Evolutionary conservation across 2,888 invertebrate species (phyloP), one percentile per base, ranked within the genome.

Genomic region (Gisinianus flammeolus): DNA sequence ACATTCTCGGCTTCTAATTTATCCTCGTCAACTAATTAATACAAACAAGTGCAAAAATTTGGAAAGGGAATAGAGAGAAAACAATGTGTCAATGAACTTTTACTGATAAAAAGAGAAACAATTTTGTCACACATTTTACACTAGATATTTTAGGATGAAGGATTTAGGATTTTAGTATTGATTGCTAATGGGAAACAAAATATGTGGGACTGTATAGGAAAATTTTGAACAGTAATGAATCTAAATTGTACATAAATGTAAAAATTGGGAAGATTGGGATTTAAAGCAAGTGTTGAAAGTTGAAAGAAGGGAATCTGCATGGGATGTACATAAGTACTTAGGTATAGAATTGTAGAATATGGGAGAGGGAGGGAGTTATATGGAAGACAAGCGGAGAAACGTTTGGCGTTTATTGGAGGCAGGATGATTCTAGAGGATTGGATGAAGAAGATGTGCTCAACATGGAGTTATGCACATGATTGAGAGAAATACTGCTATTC

Each of bases 21-120:
- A 68, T 68, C 54, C 52, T 58, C 72, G 58, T 72, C 72, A 58
- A 72, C 58, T 72, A 72, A 72, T 72, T 72, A 72, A 72, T 72
- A 58, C 72, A 54, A 31, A 31, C 56, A 16, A 44, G 44, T n/a
- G n/a, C n/a, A n/a, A n/a, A n/a, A n/a, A 68, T 58, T 58, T 44
- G 6, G 16, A 44, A 44, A 10, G 16, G 44, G 44, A 44, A 44
- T 44, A 16, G 16, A 44, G 44, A 44, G 44, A 16, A 44, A 44
- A n/a, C n/a, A n/a, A n/a, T n/a, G n/a, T n/a, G n/a, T n/a, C n/a
- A n/a, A n/a, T n/a, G n/a, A n/a, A n/a, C n/a, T n/a, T n/a, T n/a
- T n/a, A n/a, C n/a, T n/a, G n/a, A n/a, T n/a, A n/a, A n/a, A n/a
- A n/a, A n/a, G n/a, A n/a, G n/a, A n/a, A n/a, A n/a, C n/a, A n/a